Conservation (phyloP, 92 coral and sea anemone genomes). For the Heliopora coerulea region DNA sequence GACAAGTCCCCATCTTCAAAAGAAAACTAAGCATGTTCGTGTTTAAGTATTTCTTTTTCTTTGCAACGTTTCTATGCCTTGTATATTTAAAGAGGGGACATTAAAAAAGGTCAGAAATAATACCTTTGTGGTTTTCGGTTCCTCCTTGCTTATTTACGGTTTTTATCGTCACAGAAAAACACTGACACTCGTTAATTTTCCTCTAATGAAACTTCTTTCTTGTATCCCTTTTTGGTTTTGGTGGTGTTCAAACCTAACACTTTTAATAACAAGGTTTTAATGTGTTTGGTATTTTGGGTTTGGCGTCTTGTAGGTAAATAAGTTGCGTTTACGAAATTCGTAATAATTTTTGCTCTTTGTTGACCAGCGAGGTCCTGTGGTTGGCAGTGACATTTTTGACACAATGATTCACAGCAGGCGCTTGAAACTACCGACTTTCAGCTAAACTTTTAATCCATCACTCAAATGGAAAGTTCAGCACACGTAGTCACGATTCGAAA, state of each 20-base stretch:
- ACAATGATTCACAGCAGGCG: conserved; percentile 30
- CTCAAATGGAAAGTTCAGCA: background rate
- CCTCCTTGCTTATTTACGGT: background rate
- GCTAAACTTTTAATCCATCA: background rate
- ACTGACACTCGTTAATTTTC: background rate
- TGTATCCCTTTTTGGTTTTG: background rate
- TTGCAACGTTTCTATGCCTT: background rate
- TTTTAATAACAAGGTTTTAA: background rate
- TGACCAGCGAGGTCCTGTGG: conserved; percentile 25
- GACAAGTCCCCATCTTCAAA: too few relatives aligned
- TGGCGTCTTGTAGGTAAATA: background rate
- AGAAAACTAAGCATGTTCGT: too few relatives aligned
- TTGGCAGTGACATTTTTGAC: background rate
- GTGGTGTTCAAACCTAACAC: background rate
- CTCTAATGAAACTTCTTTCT: background rate
- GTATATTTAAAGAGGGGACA: background rate
- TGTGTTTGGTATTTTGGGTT: background rate
- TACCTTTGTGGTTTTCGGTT: conserved; percentile 21
- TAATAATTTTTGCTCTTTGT: conserved; percentile 7
- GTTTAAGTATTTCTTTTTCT: too few relatives aligned
- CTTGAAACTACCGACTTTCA: background rate
- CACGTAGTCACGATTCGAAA: background rate
- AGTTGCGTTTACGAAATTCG: background rate
- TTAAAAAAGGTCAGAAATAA: conserved; percentile 10
- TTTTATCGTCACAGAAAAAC: background rate